Percentiles rank a stretch among this genome's conserved stretches.
Evolutionary conservation across 2,888 invertebrate genomes (phyloP).

Genomic region (Pemphredon lugubris): DNA sequence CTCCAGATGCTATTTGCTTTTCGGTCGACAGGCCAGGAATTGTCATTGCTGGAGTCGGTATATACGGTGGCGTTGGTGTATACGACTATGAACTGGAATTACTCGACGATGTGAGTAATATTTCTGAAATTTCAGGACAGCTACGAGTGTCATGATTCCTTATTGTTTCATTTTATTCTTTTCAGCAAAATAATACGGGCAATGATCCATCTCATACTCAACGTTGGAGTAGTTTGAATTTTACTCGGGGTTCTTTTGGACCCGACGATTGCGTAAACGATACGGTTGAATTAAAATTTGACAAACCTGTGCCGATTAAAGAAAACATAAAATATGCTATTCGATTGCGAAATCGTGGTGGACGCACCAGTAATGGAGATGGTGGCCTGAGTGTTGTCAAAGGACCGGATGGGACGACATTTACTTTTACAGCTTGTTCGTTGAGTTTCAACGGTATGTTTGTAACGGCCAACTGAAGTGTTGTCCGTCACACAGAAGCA

Average conservation of each 20-base stretch:
- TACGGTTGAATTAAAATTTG: slow-evolving; percentile 94
- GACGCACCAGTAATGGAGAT: slow-evolving; percentile 96
- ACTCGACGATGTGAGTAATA: slow-evolving; percentile 87
- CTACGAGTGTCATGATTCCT: not conserved
- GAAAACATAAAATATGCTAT: slow-evolving; percentile 95
- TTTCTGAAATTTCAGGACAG: not conserved
- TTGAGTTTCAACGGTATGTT: slow-evolving; percentile 92
- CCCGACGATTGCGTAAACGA: slow-evolving; percentile 94
- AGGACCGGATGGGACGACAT: slow-evolving; percentile 95
- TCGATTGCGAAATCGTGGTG: slow-evolving; percentile 93
- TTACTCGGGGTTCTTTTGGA: slow-evolving; percentile 91
- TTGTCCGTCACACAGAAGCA: too few species aligned
- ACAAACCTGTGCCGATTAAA: slow-evolving; percentile 92
- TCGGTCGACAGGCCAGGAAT: slow-evolving; percentile 95
- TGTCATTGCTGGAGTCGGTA: slow-evolving; percentile 92
- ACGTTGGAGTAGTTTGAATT: slow-evolving; percentile 94
- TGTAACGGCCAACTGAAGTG: too few species aligned
- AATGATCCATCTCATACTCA: slow-evolving; percentile 86
- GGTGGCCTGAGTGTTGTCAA: slow-evolving; percentile 93
- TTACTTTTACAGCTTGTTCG: slow-evolving; percentile 94
- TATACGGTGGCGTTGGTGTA: slow-evolving; percentile 94
- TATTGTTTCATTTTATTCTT: slow-evolving; percentile 34
- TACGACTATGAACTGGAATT: slow-evolving; percentile 96
- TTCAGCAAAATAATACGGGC: slow-evolving; percentile 82
- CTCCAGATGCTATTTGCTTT: slow-evolving; percentile 97